Percentiles rank a stretch among this genome's conserved stretches.
Evolutionary conservation across 2,888 invertebrate species (phyloP).

Genomic region (Lordiphosa fenestrarum): DNA sequence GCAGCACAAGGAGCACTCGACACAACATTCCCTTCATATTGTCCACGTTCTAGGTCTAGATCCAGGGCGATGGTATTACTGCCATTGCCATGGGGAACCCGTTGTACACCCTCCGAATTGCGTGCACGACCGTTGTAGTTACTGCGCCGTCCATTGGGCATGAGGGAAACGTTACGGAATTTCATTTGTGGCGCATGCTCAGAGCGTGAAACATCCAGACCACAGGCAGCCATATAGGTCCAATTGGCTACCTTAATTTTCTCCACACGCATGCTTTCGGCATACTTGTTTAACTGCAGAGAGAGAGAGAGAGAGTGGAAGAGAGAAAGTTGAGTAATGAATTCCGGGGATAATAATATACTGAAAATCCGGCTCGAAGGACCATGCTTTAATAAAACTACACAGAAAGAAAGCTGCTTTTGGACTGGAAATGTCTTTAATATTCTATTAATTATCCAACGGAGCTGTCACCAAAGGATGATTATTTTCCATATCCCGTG

Average conservation of each 20-base stretch:
- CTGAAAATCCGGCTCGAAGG: too few relatives aligned
- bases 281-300: conserved; percentile 83
- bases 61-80: conserved; percentile 49
- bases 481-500: too few relatives aligned
- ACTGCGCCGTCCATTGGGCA: conserved; percentile 77
- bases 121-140: conserved; percentile 55
- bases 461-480: too few relatives aligned
- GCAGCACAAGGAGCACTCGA: conserved; percentile 24
- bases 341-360: too few relatives aligned
- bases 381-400: too few relatives aligned
- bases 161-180: conserved; percentile 72
- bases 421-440: too few relatives aligned
- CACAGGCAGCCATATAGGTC: conserved; percentile 98
- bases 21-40: conserved; percentile 67
- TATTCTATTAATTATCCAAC: too few relatives aligned
- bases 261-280: conserved; percentile 87
- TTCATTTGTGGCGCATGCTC: conserved; percentile 80
- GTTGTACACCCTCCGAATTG: conserved; percentile 48
- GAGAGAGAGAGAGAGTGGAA: background rate
- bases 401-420: too few relatives aligned
- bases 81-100: conserved; percentile 56
- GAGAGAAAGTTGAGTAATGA: too few relatives aligned
- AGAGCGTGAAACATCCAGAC: conserved; percentile 88
- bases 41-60: conserved; percentile 58
- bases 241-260: conserved; percentile 98